Percentiles rank a stretch among this genome's conserved stretches.
Evolutionary conservation across 1,140 invertebrate species (phyloP).

Genomic region (Ooceraea biroi): DNA sequence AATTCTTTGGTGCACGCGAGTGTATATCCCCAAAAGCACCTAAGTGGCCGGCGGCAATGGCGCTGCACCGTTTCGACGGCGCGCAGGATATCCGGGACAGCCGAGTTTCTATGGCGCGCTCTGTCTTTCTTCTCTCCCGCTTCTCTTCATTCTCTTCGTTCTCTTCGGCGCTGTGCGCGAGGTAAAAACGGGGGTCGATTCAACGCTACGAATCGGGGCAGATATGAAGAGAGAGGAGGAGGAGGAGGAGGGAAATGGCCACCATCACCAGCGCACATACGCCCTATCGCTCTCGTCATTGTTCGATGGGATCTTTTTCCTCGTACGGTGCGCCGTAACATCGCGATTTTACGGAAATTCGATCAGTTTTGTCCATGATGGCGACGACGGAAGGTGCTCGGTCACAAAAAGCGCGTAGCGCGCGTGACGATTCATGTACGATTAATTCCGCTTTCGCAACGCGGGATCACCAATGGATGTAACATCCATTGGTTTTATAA

Average conservation of each 20-base stretch:
- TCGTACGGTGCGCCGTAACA: conserved; percentile 69
- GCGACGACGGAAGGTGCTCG: conserved; percentile 6
- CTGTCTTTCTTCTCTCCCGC: conserved; percentile 63
- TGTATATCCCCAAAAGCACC: conserved; percentile 69
- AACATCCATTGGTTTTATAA: neutral
- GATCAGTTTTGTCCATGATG: conserved; percentile 79
- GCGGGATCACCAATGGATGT: neutral
- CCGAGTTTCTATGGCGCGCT: conserved; percentile 77
- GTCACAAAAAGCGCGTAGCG: conserved; percentile 14
- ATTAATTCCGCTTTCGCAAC: conserved; percentile 17
- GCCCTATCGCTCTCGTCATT: conserved; percentile 67
- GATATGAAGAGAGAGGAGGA: conserved; percentile 37
- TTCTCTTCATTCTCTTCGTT: conserved; percentile 71
- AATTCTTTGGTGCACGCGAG: conserved; percentile 49
- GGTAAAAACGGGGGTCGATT: conserved; percentile 77
- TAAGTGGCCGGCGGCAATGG: conserved; percentile 79
- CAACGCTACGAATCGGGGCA: conserved; percentile 73
- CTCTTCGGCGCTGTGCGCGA: conserved; percentile 67
- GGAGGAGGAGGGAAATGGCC: conserved; percentile 3
- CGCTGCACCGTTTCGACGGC: conserved; percentile 72
- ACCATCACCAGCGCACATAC: conserved; percentile 45
- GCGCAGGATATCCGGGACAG: conserved; percentile 81
- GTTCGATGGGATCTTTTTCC: conserved; percentile 65
- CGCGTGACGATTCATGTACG: conserved; percentile 15
- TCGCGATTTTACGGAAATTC: conserved; percentile 84